Percentiles rank a stretch among this genome's conserved stretches.
Evolutionary conservation across 2,888 invertebrate genomes (phyloP).

Genomic region (Orthosia cruda): DNA sequence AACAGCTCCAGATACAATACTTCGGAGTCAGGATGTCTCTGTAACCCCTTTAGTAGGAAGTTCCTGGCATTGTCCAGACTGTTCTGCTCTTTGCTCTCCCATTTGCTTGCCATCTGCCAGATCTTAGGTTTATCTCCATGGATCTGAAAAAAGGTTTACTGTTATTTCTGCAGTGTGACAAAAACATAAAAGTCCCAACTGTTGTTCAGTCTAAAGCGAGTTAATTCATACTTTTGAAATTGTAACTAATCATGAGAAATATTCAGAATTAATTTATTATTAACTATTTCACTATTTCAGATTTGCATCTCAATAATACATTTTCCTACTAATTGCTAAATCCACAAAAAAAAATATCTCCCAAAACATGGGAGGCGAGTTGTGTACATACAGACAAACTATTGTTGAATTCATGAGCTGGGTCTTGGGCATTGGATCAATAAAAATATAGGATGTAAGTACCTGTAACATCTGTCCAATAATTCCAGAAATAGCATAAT

Average conservation of each 20-base stretch:
- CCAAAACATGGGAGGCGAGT: too few relatives aligned
- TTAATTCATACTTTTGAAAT: too few relatives aligned
- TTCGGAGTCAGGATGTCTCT: constrained; percentile 94
- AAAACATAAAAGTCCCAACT: neutral
- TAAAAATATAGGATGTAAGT: constrained; percentile 14
- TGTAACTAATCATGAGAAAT: too few relatives aligned
- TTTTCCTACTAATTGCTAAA: too few relatives aligned
- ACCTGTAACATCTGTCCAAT: constrained; percentile 93
- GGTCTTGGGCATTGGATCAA: too few relatives aligned
- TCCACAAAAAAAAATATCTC: too few relatives aligned
- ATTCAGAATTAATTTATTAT: too few relatives aligned
- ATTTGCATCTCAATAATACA: too few relatives aligned
- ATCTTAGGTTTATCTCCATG: constrained; percentile 94
- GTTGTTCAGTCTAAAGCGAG: too few relatives aligned
- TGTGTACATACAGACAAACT: too few relatives aligned
- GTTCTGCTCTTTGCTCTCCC: constrained; percentile 94
- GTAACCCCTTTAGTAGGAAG: constrained; percentile 94
- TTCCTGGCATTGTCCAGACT: constrained; percentile 94
- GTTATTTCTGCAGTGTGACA: neutral
- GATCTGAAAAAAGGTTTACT: constrained; percentile 86
- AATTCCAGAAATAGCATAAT: constrained; percentile 90
- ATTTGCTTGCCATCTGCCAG: constrained; percentile 96
- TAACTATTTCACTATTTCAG: too few relatives aligned
- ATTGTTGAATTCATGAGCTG: too few relatives aligned
- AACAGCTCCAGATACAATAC: constrained; percentile 93